Conservation (phyloP, 2,888 invertebrate genomes). For the Agrotis ipsilon region DNA sequence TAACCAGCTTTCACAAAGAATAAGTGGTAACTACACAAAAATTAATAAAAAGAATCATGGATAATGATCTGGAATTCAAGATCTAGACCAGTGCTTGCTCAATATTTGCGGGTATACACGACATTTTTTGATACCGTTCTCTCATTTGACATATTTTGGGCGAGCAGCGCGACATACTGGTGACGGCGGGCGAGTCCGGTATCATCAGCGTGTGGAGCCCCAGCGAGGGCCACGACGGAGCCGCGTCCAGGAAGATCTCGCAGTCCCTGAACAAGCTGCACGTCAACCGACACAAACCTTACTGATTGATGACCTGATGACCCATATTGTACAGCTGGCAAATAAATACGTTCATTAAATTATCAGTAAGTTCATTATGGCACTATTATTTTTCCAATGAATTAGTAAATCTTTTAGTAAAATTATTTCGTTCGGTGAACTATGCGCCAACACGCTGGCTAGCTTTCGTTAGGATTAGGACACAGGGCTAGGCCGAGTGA, state of each 20-base stretch:
- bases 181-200: slow-evolving; percentile 95
- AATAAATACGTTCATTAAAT: slow-evolving; percentile 33
- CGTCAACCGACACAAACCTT: slow-evolving; percentile 79
- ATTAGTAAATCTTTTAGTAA: too few relatives aligned
- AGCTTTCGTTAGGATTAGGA: not conserved
- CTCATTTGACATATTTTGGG: not conserved
- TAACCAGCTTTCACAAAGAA: too few relatives aligned
- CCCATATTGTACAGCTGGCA: not conserved
- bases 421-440: too few relatives aligned
- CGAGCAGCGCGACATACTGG: slow-evolving; percentile 91
- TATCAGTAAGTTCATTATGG: not conserved
- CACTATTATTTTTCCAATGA: slow-evolving; percentile 3
- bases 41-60: too few relatives aligned
- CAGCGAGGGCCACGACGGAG: slow-evolving; percentile 19
- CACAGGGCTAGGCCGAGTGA: not conserved
- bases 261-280: slow-evolving; percentile 68
- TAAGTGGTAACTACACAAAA: too few relatives aligned
- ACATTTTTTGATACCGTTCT: not conserved
- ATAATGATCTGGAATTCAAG: not conserved
- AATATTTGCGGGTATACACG: not conserved
- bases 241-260: slow-evolving; percentile 57
- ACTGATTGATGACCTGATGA: slow-evolving; percentile 72
- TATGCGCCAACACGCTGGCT: not conserved
- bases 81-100: too few relatives aligned
- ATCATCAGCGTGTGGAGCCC: slow-evolving; percentile 92